A percentile compares a stretch with the other conserved stretches of the same genome.
Conservation (phyloP, 2,888 invertebrate species). For the Orthonevra nobilis region DNA sequence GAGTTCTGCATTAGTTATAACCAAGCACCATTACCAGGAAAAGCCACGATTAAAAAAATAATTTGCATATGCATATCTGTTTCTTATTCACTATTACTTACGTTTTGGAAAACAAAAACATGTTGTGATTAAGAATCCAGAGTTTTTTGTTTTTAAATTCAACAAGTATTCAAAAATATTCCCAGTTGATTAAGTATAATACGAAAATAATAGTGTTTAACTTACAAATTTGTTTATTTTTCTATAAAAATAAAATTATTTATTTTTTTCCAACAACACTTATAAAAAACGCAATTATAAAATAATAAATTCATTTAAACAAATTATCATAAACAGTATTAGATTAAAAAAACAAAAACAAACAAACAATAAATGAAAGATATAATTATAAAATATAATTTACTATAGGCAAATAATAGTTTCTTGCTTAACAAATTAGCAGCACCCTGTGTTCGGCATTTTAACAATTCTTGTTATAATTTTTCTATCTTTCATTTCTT, state of each 20-base stretch:
- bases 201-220: too few relatives aligned
- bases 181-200: too few relatives aligned
- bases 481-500: slow-evolving; percentile 3
- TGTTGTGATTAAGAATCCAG: too few relatives aligned
- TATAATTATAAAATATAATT: slow-evolving; percentile 14
- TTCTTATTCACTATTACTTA: too few relatives aligned
- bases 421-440: slow-evolving; percentile 14
- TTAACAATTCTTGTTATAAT: background rate
- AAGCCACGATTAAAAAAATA: too few relatives aligned
- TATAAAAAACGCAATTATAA: slow-evolving; percentile 24
- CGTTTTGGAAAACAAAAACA: too few relatives aligned
- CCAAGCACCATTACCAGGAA: too few relatives aligned
- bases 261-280: slow-evolving; percentile 17
- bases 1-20: too few relatives aligned
- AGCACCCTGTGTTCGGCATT: slow-evolving; percentile 51
- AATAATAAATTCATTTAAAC: slow-evolving; percentile 30
- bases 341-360: slow-evolving; percentile 41
- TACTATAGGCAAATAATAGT: background rate
- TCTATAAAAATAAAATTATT: slow-evolving; percentile 59
- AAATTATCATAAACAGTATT: slow-evolving; percentile 52
- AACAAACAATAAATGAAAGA: slow-evolving; percentile 1
- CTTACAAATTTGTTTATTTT: too few relatives aligned
- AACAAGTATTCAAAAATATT: too few relatives aligned
- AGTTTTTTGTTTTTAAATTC: too few relatives aligned
- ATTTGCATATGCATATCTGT: too few relatives aligned